Percentiles rank a stretch among this genome's conserved stretches.
Evolutionary conservation across 2,888 invertebrate species (phyloP).

Genomic region (Polia nebulosa): DNA sequence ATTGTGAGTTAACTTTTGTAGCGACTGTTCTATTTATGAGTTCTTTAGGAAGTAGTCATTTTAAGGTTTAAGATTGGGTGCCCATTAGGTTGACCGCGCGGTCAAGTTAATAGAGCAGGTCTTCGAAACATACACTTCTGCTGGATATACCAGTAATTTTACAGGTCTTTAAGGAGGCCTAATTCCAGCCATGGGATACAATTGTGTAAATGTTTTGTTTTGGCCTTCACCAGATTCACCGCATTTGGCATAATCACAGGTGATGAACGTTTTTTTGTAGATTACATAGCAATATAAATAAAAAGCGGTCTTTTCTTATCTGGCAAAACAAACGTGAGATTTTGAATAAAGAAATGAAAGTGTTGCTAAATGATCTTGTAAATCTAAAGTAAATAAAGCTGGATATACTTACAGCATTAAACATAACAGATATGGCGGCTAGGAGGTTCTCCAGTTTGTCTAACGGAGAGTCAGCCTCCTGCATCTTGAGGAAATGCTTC

Average conservation of each 20-base stretch:
- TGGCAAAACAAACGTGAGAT: neutral
- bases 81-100: too few relatives aligned
- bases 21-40: too few relatives aligned
- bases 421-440: conserved; percentile 97
- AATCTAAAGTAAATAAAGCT: neutral
- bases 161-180: neutral
- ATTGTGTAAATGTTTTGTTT: neutral
- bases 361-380: neutral
- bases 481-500: conserved; percentile 95
- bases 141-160: neutral
- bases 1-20: neutral
- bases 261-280: too few relatives aligned
- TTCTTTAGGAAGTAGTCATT: neutral
- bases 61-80: too few relatives aligned
- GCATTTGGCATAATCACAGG: too few relatives aligned
- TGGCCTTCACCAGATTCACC: neutral
- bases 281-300: too few relatives aligned
- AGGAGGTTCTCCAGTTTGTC: conserved; percentile 98
- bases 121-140: neutral
- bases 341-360: neutral
- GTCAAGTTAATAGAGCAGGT: neutral
- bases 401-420: conserved; percentile 92
- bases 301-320: neutral
- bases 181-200: neutral
- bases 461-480: conserved; percentile 97